These are phyloP conservation scores for Brachionus sp. DNA, from an alignment of 1,140 invertebrate genomes.

Conservation along the genomic window DNA sequence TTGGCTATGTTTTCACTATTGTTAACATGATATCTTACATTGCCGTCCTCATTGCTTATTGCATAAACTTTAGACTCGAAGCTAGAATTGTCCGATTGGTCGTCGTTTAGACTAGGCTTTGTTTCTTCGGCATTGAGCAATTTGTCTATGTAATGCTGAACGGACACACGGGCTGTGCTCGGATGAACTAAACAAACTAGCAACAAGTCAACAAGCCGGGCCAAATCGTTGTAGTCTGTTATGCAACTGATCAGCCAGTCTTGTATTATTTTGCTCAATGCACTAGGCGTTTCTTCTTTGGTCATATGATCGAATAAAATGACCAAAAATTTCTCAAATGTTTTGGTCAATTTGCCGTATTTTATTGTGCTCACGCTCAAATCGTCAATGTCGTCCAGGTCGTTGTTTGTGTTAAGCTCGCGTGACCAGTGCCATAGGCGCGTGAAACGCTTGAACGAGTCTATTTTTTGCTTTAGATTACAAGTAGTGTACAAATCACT, in stretches of 20 bases:
- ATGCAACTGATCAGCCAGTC: constrained; percentile 69
- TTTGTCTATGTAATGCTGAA: constrained; percentile 66
- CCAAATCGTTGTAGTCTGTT: constrained; percentile 72
- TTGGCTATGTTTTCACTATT: constrained; percentile 47
- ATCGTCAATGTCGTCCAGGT: constrained; percentile 47
- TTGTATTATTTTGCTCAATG: constrained; percentile 69
- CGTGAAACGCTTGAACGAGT: constrained; percentile 71
- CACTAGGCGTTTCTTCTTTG: constrained; percentile 58
- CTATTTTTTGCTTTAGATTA: constrained; percentile 62
- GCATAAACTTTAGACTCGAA: constrained; percentile 72
- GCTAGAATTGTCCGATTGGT: constrained; percentile 46
- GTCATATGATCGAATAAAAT: not conserved
- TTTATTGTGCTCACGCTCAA: constrained; percentile 14
- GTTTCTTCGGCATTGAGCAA: constrained; percentile 55
- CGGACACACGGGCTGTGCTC: constrained; percentile 69
- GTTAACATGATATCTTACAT: constrained; percentile 77
- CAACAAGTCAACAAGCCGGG: constrained; percentile 74
- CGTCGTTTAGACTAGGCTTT: not conserved
- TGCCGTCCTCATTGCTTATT: constrained; percentile 78
- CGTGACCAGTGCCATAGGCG: constrained; percentile 75
- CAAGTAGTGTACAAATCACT: not conserved
- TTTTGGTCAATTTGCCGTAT: constrained; percentile 29
- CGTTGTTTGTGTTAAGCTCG: constrained; percentile 62
- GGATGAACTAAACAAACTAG: constrained; percentile 74
- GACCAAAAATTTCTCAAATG: constrained; percentile 38